Evolutionary conservation across 1,140 invertebrate genomes (phyloP).

Genomic region (Pristionchus pacificus): DNA sequence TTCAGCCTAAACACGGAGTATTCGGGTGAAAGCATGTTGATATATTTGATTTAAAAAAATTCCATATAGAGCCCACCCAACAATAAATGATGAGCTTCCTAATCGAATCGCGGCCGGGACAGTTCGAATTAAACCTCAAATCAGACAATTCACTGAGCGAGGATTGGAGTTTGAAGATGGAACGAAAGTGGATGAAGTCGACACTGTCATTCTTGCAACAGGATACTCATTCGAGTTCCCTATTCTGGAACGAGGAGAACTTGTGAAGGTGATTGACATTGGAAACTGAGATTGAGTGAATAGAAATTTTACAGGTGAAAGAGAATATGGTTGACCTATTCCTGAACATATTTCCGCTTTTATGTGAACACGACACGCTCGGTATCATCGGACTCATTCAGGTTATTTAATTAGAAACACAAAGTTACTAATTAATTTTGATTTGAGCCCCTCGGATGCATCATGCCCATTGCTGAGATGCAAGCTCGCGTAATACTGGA

Average conservation of each 20-base stretch:
- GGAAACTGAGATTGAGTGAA: no score
- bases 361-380: conserved; percentile 41
- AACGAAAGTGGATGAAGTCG: conserved; percentile 32
- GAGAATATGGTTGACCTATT: conserved; percentile 59
- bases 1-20: conserved; percentile 60
- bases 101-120: conserved; percentile 60
- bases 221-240: conserved; percentile 57
- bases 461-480: conserved; percentile 45
- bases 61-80: conserved; percentile 57
- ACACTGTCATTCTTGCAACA: conserved; percentile 43
- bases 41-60: conserved; percentile 14
- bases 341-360: conserved; percentile 59
- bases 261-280: conserved; percentile 24
- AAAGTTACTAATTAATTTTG: conserved; percentile 60
- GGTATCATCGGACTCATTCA: conserved; percentile 60
- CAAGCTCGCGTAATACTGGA: conserved; percentile 43
- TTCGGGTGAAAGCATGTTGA: conserved; percentile 35
- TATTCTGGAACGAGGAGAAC: conserved; percentile 34
- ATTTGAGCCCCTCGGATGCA: conserved; percentile 48
- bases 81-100: conserved; percentile 62
- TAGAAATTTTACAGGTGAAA: conserved; percentile 21
- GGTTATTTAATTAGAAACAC: conserved; percentile 57
- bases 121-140: conserved; percentile 57
- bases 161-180: conserved; percentile 60
- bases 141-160: conserved; percentile 55